Percentiles rank a stretch among this genome's conserved stretches.
These are phyloP conservation scores for Pygmarrhopalites habei DNA, from an alignment of 1,140 invertebrate species.

Conservation along the genomic window DNA sequence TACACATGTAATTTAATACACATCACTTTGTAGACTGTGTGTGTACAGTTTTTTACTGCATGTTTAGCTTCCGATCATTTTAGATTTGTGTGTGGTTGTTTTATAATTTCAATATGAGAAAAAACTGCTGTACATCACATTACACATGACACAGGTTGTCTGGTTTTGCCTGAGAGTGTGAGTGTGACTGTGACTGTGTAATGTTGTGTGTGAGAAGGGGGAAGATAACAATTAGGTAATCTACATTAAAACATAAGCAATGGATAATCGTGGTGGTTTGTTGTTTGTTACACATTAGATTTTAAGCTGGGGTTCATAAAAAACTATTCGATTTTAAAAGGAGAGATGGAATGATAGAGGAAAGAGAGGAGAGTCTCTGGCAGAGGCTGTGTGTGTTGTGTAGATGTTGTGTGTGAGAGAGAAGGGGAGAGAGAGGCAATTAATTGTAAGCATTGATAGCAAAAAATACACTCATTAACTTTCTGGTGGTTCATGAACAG, in stretches of 20 bases:
- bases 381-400: background rate
- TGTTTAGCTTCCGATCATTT: too few species aligned
- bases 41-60: too few species aligned
- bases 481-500: slow-evolving; percentile 28
- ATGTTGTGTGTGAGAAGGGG: too few species aligned
- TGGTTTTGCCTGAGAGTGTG: too few species aligned
- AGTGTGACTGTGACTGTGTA: too few species aligned
- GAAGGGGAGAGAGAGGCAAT: slow-evolving; percentile 31
- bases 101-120: too few species aligned
- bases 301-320: background rate
- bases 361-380: background rate
- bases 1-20: too few species aligned
- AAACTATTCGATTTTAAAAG: slow-evolving; percentile 3
- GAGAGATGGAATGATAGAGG: background rate
- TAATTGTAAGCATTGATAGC: slow-evolving; percentile 38
- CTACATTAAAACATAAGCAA: slow-evolving; percentile 4
- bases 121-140: too few species aligned
- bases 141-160: too few species aligned
- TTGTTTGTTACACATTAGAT: too few species aligned
- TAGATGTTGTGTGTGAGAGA: background rate
- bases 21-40: too few species aligned
- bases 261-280: slow-evolving; percentile 3
- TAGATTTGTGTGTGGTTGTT: too few species aligned
- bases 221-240: background rate
- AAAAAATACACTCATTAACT: slow-evolving; percentile 40